Percentiles rank a stretch among this genome's conserved stretches.
Evolutionary conservation across 2,888 invertebrate species (phyloP).

Genomic region (Lycophotia porphyrea): DNA sequence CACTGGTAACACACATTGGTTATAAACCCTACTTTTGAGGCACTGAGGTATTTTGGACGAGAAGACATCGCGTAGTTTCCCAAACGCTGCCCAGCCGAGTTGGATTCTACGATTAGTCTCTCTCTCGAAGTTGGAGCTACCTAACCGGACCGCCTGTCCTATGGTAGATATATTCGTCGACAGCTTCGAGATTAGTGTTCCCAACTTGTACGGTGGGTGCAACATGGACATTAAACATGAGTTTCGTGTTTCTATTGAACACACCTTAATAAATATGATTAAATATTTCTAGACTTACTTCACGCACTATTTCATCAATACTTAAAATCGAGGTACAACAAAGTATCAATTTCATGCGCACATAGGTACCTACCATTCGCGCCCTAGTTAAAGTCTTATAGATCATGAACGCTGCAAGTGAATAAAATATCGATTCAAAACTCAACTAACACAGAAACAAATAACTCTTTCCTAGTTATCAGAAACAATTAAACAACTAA

Average conservation of each 20-base stretch:
- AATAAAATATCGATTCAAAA: not conserved
- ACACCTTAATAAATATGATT: constrained; percentile 10
- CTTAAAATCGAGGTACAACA: not conserved
- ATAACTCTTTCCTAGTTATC: not conserved
- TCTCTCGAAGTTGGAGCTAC: too few relatives aligned
- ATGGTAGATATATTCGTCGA: too few relatives aligned
- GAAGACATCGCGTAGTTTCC: too few relatives aligned
- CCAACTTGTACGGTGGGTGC: too few relatives aligned
- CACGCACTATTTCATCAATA: constrained; percentile 50
- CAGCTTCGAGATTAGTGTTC: too few relatives aligned
- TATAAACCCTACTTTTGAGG: too few relatives aligned
- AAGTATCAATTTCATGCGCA: constrained; percentile 27
- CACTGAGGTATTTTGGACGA: too few relatives aligned
- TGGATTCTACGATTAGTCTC: too few relatives aligned
- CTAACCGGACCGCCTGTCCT: too few relatives aligned
- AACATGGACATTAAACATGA: too few relatives aligned
- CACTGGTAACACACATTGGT: too few relatives aligned
- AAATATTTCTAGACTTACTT: constrained; percentile 22
- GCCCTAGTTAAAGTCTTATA: not conserved
- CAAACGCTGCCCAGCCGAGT: too few relatives aligned
- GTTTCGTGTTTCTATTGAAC: constrained; percentile 14
- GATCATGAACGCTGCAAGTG: constrained; percentile 7
- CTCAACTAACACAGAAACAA: not conserved
- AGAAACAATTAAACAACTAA: constrained; percentile 2
- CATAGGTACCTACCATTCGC: constrained; percentile 24